Conservation (phyloP, 2,888 invertebrate genomes). For the Dynastes grantii region DNA sequence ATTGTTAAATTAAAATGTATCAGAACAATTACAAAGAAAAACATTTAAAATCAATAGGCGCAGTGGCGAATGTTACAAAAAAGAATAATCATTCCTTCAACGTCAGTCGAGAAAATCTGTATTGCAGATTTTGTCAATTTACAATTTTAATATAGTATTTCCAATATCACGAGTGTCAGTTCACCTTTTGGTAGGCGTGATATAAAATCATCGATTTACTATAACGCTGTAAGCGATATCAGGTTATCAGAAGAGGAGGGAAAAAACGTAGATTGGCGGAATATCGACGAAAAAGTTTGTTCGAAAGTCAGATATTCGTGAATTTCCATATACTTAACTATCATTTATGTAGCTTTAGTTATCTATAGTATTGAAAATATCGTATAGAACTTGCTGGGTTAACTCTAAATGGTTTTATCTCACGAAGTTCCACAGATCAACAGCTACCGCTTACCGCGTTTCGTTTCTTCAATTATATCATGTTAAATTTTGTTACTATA, state of each 20-base stretch:
- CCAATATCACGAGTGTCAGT: slow-evolving; percentile 21
- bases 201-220: slow-evolving; percentile 38
- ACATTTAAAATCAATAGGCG: slow-evolving; percentile 16
- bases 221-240: slow-evolving; percentile 25
- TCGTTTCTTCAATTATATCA: no score
- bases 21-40: no score
- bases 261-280: slow-evolving; percentile 9
- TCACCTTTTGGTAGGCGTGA: slow-evolving; percentile 28
- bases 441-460: background rate
- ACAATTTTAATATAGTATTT: slow-evolving; percentile 38
- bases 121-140: slow-evolving; percentile 25
- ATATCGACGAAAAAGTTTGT: slow-evolving; percentile 34
- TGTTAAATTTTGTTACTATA: no score
- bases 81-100: slow-evolving; percentile 4
- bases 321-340: background rate
- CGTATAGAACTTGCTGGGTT: background rate
- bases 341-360: background rate
- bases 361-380: slow-evolving; percentile 14
- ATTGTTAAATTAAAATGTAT: no score
- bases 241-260: slow-evolving; percentile 20
- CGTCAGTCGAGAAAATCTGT: slow-evolving; percentile 1
- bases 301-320: background rate
- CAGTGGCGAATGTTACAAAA: background rate
- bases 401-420: background rate
- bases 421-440: background rate